Percentiles rank a stretch among this genome's conserved stretches.
phyloP scores from a whole-genome alignment of 2,797 vertebrate species.

The Sebastes dallii region DNA sequence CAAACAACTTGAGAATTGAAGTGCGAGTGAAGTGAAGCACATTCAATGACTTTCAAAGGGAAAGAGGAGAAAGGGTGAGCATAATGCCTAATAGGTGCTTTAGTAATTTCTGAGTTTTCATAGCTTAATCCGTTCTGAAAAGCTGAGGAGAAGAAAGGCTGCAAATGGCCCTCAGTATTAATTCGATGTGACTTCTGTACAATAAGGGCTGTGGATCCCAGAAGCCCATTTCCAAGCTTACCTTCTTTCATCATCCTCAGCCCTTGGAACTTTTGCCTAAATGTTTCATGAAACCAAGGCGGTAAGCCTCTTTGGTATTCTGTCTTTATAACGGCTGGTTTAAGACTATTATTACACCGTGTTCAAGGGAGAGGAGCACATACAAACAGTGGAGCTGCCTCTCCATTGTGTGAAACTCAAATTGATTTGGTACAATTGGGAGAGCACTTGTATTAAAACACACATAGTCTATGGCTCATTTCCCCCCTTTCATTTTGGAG shows the following conservation, averaged over 20 bases:
- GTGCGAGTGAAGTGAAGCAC: conserved; percentile 56
- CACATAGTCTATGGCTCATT: conserved; percentile 78
- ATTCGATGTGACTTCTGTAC: conserved; percentile 99
- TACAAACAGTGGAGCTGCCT: conserved; percentile 73
- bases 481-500: conserved; percentile 60
- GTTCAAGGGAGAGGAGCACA: conserved; percentile 76
- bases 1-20: conserved; percentile 60
- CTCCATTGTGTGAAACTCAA: conserved; percentile 70
- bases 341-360: conserved; percentile 81
- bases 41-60: conserved; percentile 79
- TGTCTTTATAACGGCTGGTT: conserved; percentile 75
- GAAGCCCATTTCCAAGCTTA: conserved; percentile 89
- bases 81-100: conserved; percentile 94
- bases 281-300: conserved; percentile 86
- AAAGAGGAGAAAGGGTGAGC: conserved; percentile 75
- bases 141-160: conserved; percentile 96
- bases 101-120: conserved; percentile 98
- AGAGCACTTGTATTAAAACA: conserved; percentile 78
- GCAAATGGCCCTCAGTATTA: conserved; percentile 99
- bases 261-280: conserved; percentile 88
- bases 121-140: conserved; percentile 99
- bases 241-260: conserved; percentile 86
- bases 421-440: conserved; percentile 77
- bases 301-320: conserved; percentile 88
- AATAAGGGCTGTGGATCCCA: conserved; percentile 93